Evolutionary conservation across 2,797 vertebrate genomes (phyloP), one percentile per base, ranked within the genome.

Genomic region (Hypotaenidia philippensis): DNA sequence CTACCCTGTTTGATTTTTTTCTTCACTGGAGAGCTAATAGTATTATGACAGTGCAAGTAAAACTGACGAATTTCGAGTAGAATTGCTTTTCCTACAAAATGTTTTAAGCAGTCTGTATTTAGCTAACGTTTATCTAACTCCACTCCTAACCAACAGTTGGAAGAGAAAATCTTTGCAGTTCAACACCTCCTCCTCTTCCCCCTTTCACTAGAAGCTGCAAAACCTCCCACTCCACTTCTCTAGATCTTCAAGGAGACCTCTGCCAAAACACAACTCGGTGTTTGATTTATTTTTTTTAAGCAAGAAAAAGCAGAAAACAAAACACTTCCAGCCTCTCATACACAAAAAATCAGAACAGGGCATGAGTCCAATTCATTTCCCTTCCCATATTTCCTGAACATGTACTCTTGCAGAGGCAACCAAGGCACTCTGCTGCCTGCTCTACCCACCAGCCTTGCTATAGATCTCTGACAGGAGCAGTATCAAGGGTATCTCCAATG

Each of bases 101-200:
- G 70, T 82, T 93, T 96, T 71, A 95, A 92, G 92, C 90, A 89
- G 68, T 87, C 94, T 96, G 92, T 96, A 94, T 97, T 97, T 96
- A 95, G 93, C 83, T 96, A 96, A 95, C 95, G 93, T 96, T 96
- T 95, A 88, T 94, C 91, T 90, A 96, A 91, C 93, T 97, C 68
- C 26, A 75, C 41, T 93, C 86, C 53, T 65, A 94, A 93, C 91
- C 80, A 97, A 87, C 93, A 95, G 70, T 96, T 97, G 95, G 96
- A 95, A 96, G 89, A 91, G 84, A 94, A 91, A 89, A 94, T 90
- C 85, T 90, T 94, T 94, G 83, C 96, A 87, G 85, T 89, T 96
- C 86, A 86, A 95, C 93, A 93, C 95, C 93, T 94, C 95, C 95
- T 94, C 95, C 85, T 96, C 90, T 96, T 53, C 56, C 74, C 27